Evolutionary conservation across 2,888 invertebrate genomes (phyloP), one percentile per base, ranked within the genome.

Genomic region (Drosophila bunnanda): DNA sequence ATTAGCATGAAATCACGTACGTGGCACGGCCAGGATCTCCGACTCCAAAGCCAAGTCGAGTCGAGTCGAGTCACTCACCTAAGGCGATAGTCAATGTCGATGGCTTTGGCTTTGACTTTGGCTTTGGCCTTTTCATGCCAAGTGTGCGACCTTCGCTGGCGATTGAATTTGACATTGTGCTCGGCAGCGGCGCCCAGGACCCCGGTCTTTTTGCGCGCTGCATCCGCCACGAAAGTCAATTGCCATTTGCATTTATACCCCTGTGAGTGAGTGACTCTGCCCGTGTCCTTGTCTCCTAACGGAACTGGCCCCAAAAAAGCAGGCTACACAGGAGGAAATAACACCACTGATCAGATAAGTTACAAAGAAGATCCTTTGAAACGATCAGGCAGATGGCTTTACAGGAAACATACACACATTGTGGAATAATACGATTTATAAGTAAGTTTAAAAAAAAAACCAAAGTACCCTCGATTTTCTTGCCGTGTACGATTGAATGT

Each of bases 1-100:
- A 89, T 90, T 90, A 90, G 77, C 82, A 82, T 77, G 75, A 83
- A 90, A 90, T 88, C 89, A 89, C 88, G 88, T 89, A 82, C 75
- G 61, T 67, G 80, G 50, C 75, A 78, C 72, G 61, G 77, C 67
- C 66, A 60, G 82, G 46, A 67, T 82, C 61, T 46, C 36, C 56
- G 60, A 59, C 38, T 55, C 34, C 38, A 36, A 20, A 30, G 36
- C 22, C 60, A 20, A 60, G 13, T 20, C 30, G 30, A 41, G 60
- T 48, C 72, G 32, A 32, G 53, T 64, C 64, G 65, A 88, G 87
- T 88, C 81, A 82, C 86, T 82, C 81, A 82, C 84, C 81, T 65
- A 81, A 81, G 76, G 69, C 62, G 79, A 76, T 79, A 82, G 55
- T 76, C 76, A 64, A 70, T 81, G 73, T 52, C 58, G 76, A 76